Conservation (phyloP, 2,888 invertebrate genomes). For the Drosophila mercatorum region DNA sequence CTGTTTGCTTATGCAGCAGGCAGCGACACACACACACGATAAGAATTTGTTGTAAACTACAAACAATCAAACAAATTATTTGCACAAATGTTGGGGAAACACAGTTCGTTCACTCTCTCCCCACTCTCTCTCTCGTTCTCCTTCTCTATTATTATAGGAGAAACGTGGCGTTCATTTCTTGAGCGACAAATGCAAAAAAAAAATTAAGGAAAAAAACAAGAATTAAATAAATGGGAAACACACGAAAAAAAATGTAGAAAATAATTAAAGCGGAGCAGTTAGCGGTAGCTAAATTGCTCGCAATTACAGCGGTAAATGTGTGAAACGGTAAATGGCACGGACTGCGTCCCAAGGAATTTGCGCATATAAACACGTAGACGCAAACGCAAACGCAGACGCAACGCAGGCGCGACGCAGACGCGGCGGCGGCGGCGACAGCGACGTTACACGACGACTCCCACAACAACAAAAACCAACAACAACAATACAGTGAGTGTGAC, state of each 20-base stretch:
- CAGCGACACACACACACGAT: slow-evolving; percentile 54
- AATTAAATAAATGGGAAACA: slow-evolving; percentile 25
- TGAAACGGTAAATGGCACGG: slow-evolving; percentile 55
- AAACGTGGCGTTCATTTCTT: slow-evolving; percentile 70
- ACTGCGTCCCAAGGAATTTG: slow-evolving; percentile 66
- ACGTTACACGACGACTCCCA: slow-evolving; percentile 18
- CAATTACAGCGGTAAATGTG: slow-evolving; percentile 22
- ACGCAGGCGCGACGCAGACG: slow-evolving; percentile 38
- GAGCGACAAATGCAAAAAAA: slow-evolving; percentile 12
- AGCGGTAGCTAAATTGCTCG: slow-evolving; percentile 17
- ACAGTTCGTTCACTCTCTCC: slow-evolving; percentile 10
- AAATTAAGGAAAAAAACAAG: slow-evolving; percentile 3
- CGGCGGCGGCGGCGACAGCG: slow-evolving; percentile 36
- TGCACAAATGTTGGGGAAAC: slow-evolving; percentile 35
- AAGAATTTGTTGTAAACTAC: slow-evolving; percentile 38
- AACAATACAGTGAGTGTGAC: slow-evolving; percentile 6
- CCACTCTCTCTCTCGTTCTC: slow-evolving; percentile 6
- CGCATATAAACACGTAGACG: slow-evolving; percentile 72
- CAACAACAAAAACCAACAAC: slow-evolving; percentile 18
- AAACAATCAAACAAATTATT: slow-evolving; percentile 27
- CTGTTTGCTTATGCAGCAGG: slow-evolving; percentile 77
- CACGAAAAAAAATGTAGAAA: slow-evolving; percentile 37
- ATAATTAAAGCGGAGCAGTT: slow-evolving; percentile 25
- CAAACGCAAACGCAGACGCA: slow-evolving; percentile 19
- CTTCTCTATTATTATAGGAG: slow-evolving; percentile 48